Conservation (phyloP, 1,140 invertebrate genomes). For the Cotesia vestalis region DNA sequence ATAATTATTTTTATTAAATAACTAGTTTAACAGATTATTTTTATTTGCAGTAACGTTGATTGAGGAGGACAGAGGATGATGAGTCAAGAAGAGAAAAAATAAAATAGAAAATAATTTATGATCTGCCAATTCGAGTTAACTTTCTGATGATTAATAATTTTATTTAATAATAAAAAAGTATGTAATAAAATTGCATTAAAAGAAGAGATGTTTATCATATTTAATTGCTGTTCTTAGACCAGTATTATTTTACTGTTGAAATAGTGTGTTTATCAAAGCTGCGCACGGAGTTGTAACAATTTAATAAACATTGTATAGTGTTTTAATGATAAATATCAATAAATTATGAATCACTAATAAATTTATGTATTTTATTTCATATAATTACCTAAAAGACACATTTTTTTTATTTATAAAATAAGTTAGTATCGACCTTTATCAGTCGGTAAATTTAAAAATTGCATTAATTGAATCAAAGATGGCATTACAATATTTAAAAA, state of each 20-base stretch:
- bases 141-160: constrained; percentile 15
- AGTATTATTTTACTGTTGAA: constrained; percentile 34
- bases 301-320: constrained; percentile 23
- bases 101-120: background rate
- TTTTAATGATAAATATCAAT: constrained; percentile 12
- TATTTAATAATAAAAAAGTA: background rate
- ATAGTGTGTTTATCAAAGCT: background rate
- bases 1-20: too few relatives aligned
- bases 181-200: background rate
- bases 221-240: constrained; percentile 19
- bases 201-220: constrained; percentile 2
- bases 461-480: too few relatives aligned
- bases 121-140: background rate
- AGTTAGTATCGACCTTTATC: too few relatives aligned
- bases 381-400: too few relatives aligned
- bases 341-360: constrained; percentile 8
- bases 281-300: background rate
- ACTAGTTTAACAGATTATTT: background rate
- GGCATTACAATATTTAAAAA: too few relatives aligned
- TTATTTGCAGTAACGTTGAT: constrained; percentile 36
- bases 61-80: constrained; percentile 10
- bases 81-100: background rate
- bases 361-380: background rate
- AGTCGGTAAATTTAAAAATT: too few relatives aligned
- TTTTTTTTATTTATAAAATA: too few relatives aligned